A percentile compares a stretch with the other conserved stretches of the same genome.
These are phyloP conservation scores for Helarctos malayanus DNA, from an alignment of 2,797 vertebrate species.

Conservation along the genomic window DNA sequence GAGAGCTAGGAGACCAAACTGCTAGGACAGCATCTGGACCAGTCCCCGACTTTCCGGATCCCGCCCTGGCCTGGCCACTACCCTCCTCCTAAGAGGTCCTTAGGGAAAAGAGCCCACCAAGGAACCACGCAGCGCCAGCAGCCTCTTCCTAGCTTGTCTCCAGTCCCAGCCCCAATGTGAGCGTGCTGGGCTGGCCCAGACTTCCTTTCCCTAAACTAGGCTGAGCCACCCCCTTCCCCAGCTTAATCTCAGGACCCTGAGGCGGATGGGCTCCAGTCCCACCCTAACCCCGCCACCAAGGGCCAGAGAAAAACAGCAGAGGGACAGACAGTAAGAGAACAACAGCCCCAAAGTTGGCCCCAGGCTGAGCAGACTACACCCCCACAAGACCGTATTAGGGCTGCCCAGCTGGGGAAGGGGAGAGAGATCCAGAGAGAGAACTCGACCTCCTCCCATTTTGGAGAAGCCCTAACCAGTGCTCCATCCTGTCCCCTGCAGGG, in stretches of 20 bases:
- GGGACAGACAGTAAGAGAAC: rapidly evolving
- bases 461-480: neutral
- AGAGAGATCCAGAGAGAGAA: neutral
- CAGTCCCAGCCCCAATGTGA: neutral
- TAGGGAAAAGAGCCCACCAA: neutral
- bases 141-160: neutral
- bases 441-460: rapidly evolving
- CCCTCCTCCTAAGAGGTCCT: neutral
- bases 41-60: neutral
- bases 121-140: neutral
- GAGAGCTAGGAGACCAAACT: neutral
- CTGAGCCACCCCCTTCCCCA: neutral
- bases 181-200: neutral
- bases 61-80: neutral
- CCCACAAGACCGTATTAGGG: too few species aligned
- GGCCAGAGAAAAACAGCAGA: neutral
- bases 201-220: neutral
- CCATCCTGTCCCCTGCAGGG: neutral
- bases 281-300: neutral
- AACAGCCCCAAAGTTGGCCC: neutral
- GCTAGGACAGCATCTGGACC: neutral
- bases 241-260: neutral
- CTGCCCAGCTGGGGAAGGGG: too few species aligned
- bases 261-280: neutral
- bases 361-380: neutral